Conservation (phyloP, 1,140 invertebrate species). For the Diprion similis region DNA sequence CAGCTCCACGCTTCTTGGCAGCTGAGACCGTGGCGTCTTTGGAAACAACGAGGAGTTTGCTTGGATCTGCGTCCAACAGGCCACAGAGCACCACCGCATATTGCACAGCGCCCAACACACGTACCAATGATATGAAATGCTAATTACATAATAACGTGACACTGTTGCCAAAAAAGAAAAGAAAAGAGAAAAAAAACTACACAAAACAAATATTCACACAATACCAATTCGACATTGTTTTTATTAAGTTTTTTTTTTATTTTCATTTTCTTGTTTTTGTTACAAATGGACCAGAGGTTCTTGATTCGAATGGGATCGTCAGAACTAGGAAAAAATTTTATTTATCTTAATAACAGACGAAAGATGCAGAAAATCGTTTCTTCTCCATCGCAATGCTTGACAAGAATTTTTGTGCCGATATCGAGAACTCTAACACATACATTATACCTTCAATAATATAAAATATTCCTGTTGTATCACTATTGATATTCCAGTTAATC, state of each 20-base stretch:
- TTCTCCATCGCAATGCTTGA: neutral
- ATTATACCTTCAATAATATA: neutral
- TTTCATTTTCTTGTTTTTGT: neutral
- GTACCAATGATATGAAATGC: neutral
- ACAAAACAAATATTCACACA: neutral
- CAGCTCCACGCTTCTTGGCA: slow-evolving; percentile 30
- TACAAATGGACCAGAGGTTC: neutral
- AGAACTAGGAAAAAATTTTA: neutral
- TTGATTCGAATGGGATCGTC: neutral
- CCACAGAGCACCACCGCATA: neutral
- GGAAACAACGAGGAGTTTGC: neutral
- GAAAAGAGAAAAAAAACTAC: neutral
- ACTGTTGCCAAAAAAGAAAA: neutral
- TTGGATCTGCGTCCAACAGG: neutral
- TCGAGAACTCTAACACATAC: neutral
- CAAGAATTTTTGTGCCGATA: neutral
- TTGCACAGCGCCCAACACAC: neutral
- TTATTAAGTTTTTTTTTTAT: neutral
- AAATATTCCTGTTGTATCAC: neutral
- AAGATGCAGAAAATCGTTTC: neutral
- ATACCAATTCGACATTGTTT: slow-evolving; percentile 7
- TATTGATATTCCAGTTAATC: too few species aligned
- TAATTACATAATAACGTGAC: neutral
- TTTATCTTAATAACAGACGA: neutral
- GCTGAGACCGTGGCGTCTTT: neutral